These are phyloP conservation scores for Tarsius wallacei DNA, from an alignment of 2,797 vertebrate genomes.

Conservation along the genomic window DNA sequence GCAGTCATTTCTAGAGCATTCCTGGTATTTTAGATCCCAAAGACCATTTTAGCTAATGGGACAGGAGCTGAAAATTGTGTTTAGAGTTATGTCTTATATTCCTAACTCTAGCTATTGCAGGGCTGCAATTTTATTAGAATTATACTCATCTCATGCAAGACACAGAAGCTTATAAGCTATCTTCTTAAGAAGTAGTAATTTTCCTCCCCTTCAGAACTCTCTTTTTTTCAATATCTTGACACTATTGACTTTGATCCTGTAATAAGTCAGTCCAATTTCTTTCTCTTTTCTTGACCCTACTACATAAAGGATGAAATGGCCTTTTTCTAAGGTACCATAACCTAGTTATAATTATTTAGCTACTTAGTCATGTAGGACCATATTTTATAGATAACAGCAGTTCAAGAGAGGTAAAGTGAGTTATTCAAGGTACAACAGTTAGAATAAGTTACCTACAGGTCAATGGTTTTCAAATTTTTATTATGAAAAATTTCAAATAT, in stretches of 20 bases:
- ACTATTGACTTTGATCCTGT: not conserved
- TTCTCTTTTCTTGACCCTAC: not conserved
- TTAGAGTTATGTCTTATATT: constrained; percentile 3
- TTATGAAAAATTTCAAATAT: constrained; percentile 37
- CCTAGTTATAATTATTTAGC: not conserved
- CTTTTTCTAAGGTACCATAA: not conserved
- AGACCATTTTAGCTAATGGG: not conserved
- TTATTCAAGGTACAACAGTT: not conserved
- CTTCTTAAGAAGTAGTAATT: not conserved
- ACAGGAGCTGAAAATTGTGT: not conserved
- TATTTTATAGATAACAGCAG: not conserved
- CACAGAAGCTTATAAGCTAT: not conserved
- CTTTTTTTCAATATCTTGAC: not conserved
- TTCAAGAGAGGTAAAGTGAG: not conserved
- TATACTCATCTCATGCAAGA: not conserved
- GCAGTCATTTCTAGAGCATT: not conserved
- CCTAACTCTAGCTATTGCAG: not conserved
- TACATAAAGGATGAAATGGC: not conserved
- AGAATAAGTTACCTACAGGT: not conserved
- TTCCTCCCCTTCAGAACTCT: not conserved
- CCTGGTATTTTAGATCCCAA: not conserved
- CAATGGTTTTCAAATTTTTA: constrained; percentile 23
- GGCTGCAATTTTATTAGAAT: constrained; percentile 7
- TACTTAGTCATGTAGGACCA: not conserved
- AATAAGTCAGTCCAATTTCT: constrained; percentile 23